A percentile compares a stretch with the other conserved stretches of the same genome.
These are phyloP conservation scores for Melanotaenia boesemani DNA, from an alignment of 2,797 vertebrate genomes.

Conservation along the genomic window DNA sequence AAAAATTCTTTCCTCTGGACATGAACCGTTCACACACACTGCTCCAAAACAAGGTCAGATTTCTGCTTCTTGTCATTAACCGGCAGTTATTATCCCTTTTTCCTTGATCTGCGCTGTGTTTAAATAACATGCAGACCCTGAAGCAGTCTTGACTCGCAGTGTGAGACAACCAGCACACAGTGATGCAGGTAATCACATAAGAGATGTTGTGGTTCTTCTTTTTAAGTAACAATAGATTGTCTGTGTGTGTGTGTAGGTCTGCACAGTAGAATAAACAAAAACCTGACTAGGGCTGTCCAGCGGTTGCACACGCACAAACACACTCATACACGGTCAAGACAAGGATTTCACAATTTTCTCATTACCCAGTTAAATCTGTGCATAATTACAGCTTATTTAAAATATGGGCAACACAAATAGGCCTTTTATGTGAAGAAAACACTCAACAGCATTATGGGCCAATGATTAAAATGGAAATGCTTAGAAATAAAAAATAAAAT, in stretches of 20 bases:
- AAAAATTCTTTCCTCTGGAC: slow-evolving; percentile 35
- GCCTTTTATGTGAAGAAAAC: not conserved
- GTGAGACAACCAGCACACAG: slow-evolving; percentile 36
- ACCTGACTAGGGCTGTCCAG: slow-evolving; percentile 36
- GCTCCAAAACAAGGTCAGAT: slow-evolving; percentile 18
- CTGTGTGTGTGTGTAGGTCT: slow-evolving; percentile 38
- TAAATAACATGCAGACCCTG: slow-evolving; percentile 33
- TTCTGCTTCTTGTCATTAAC: slow-evolving; percentile 41
- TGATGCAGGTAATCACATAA: slow-evolving; percentile 45
- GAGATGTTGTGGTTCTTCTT: slow-evolving; percentile 37
- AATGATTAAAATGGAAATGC: not conserved
- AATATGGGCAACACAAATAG: not conserved
- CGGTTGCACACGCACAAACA: slow-evolving; percentile 16
- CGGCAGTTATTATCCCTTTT: slow-evolving; percentile 39
- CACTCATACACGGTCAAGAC: slow-evolving; percentile 29
- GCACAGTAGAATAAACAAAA: slow-evolving; percentile 38
- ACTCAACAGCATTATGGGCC: not conserved
- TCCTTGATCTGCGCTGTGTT: slow-evolving; percentile 53
- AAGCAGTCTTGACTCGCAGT: slow-evolving; percentile 28
- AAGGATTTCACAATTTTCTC: not conserved
- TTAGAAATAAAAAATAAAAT: not conserved
- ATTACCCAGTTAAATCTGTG: not conserved
- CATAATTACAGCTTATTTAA: not conserved
- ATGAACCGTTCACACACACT: slow-evolving; percentile 27
- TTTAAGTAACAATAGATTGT: slow-evolving; percentile 22